Evolutionary conservation across 2,113 vertebrate species (phyloP).

Genomic region (Mobula hypostoma): DNA sequence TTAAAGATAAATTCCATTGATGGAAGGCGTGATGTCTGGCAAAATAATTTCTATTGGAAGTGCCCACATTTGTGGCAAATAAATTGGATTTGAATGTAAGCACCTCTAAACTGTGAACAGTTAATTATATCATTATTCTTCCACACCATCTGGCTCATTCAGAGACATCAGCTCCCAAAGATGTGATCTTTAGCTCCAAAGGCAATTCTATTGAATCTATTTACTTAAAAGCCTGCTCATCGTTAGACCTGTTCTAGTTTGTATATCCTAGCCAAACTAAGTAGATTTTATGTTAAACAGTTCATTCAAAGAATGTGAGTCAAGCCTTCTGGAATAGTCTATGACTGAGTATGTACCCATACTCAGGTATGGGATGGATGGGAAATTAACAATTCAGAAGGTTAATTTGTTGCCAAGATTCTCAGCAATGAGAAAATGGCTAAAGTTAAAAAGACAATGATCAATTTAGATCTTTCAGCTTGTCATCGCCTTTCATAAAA

Average conservation of each 20-base stretch:
- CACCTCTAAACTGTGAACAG: slow-evolving; percentile 31
- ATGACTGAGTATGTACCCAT: background rate
- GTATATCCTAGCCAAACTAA: background rate
- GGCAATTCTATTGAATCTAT: background rate
- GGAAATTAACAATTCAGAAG: background rate
- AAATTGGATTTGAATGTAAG: slow-evolving; percentile 27
- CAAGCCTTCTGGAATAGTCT: background rate
- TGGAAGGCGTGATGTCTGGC: slow-evolving; percentile 17
- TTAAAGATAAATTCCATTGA: background rate
- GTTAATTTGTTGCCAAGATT: background rate
- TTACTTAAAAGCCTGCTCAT: slow-evolving; percentile 15
- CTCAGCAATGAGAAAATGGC: background rate
- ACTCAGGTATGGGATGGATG: background rate
- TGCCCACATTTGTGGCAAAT: slow-evolving; percentile 25
- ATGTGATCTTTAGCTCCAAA: slow-evolving; percentile 21
- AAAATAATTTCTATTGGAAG: background rate
- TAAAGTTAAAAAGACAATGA: background rate
- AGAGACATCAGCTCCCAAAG: background rate
- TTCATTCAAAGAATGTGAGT: background rate
- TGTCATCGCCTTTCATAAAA: too few species aligned
- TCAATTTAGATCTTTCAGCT: slow-evolving; percentile 10
- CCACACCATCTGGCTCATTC: slow-evolving; percentile 34
- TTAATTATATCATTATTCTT: slow-evolving; percentile 35
- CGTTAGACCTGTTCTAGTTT: slow-evolving; percentile 9
- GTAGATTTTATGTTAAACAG: background rate